Percentiles rank a stretch among this genome's conserved stretches.
Conservation (phyloP, 2,113 vertebrate genomes). For the Astur gentilis region DNA sequence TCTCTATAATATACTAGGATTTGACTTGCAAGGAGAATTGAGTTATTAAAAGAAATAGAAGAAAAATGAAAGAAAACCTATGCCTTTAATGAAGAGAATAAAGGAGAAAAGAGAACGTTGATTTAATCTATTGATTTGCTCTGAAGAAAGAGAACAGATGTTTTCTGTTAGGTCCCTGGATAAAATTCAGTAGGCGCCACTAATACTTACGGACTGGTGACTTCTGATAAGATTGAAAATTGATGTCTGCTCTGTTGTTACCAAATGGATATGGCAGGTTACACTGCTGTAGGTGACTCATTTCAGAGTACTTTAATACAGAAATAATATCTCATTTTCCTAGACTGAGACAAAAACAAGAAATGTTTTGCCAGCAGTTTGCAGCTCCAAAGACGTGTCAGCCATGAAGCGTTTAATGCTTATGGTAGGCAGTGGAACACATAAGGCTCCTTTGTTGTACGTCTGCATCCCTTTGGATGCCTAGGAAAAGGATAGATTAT, state of each 20-base stretch:
- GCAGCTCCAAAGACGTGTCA: background rate
- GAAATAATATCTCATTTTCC: background rate
- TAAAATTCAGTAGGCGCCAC: slow-evolving; percentile 76
- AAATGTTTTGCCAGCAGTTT: background rate
- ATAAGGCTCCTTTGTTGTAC: background rate
- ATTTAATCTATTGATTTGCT: slow-evolving; percentile 76
- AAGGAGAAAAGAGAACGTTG: slow-evolving; percentile 56
- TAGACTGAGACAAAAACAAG: background rate
- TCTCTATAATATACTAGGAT: slow-evolving; percentile 49
- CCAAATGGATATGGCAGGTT: slow-evolving; percentile 56
- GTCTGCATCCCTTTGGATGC: background rate
- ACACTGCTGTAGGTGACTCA: background rate
- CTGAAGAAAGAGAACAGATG: slow-evolving; percentile 73
- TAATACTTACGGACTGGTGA: slow-evolving; percentile 65
- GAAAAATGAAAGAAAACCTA: slow-evolving; percentile 57
- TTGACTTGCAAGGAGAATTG: slow-evolving; percentile 51
- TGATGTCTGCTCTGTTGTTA: slow-evolving; percentile 62
- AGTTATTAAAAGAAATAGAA: slow-evolving; percentile 64
- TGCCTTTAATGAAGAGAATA: slow-evolving; percentile 59
- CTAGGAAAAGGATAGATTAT: background rate
- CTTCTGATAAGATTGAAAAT: slow-evolving; percentile 74
- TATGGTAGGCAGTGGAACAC: background rate
- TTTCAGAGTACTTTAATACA: background rate
- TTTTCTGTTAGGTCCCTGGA: slow-evolving; percentile 69
- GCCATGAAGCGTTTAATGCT: background rate